Conservation (phyloP, 2,888 invertebrate genomes). For the Sepiola atlantica region DNA sequence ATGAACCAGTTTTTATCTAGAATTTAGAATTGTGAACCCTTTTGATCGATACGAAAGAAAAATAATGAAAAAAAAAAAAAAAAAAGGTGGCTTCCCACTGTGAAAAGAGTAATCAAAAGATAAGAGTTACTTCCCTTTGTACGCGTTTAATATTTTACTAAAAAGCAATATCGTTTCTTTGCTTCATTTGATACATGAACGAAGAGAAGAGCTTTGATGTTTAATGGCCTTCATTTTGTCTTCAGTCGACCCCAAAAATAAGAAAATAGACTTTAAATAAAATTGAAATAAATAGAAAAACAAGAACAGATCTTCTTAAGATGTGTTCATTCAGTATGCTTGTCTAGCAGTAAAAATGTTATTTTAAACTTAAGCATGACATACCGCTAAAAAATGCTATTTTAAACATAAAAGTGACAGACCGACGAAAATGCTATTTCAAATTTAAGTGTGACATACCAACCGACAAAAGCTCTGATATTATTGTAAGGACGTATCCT, state of each 20-base stretch:
- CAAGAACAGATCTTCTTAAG: no score
- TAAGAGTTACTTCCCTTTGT: background rate
- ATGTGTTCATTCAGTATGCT: no score
- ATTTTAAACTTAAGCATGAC: no score
- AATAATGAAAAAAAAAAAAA: background rate
- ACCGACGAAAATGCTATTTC: no score
- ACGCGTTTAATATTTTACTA: background rate
- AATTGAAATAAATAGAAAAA: no score
- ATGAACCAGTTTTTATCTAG: background rate
- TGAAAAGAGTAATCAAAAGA: background rate
- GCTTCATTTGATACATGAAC: background rate
- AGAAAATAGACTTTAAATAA: background rate
- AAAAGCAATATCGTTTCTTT: background rate
- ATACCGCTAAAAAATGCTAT: no score
- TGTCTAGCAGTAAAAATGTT: no score
- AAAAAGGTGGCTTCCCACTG: background rate
- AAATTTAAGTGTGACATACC: no score
- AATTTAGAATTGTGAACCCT: background rate
- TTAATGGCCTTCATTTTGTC: background rate
- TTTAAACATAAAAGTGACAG: no score
- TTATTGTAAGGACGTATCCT: no score
- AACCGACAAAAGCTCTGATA: no score
- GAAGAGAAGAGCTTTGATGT: background rate
- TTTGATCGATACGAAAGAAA: background rate
- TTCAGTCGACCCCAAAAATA: background rate